Base-by-base conservation (phyloP, 2,113 vertebrate species). In the Pseudorasbora parva region DNA sequence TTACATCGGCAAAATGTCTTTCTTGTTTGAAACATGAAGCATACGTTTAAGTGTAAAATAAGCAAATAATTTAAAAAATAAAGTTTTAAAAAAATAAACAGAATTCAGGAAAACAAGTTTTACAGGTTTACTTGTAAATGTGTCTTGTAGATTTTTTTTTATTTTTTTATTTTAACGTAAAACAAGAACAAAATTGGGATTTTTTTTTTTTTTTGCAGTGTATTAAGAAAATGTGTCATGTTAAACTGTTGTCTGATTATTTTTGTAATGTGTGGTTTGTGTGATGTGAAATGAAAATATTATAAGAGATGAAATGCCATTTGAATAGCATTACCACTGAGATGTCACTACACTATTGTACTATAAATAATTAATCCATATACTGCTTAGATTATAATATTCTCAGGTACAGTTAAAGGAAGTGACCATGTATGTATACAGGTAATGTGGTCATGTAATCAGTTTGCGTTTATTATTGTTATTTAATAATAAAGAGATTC, bases 331-430 rank as follows among this genome's bases (percentile, higher is more conserved):
- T 83, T 74, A 79, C 15, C 15, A 51, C 59, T 23, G 3, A 30
- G 43, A 21, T 62, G 77, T 49, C 30, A 23, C 21, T 41, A 59
- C 81, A 83, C 41, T 27, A 27, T 57, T 84, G 60, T 86, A 71
- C 54, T 60, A 56, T 76, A 7, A 41, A 49, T 15, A 79, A 57
- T 12, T 82, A 78, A 79, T 82, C 68, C 27, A 68, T 79, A 71
- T 59, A 82, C 56, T 57, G 45, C 56, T 76, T 82, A 78, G 62
- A 84, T 82, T 77, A 37, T 72, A 74, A 82, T 49, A 87, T 79
- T 82, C 86, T 87, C 86, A 87, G 86, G 86, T 74, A 82, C 79
- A 33, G 37, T 68, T 74, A 82, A 87, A 82, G 30, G 19, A 83
- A 82, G 4, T 83, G 51, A 64, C 62, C 23, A 78, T 84, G 81